A percentile compares a stretch with the other conserved stretches of the same genome.
These are phyloP conservation scores for Drosophila santomea DNA, from an alignment of 1,140 invertebrate species.

Conservation along the genomic window DNA sequence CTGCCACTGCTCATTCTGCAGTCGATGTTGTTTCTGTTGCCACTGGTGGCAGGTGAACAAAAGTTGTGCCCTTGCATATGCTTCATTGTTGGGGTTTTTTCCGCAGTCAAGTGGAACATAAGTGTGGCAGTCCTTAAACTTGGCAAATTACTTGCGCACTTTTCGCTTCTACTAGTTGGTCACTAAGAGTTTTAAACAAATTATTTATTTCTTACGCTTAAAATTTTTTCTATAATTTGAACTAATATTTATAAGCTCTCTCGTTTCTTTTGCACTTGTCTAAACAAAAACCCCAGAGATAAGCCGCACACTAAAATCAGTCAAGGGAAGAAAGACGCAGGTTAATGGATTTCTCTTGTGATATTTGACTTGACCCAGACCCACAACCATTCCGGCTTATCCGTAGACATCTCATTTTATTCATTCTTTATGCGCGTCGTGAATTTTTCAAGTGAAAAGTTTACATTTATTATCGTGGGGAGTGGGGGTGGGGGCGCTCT, in stretches of 20 bases:
- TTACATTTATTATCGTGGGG: conserved; percentile 75
- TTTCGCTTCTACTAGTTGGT: conserved; percentile 12
- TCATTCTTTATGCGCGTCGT: conserved; percentile 50
- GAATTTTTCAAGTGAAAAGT: conserved; percentile 74
- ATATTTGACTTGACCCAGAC: conserved; percentile 61
- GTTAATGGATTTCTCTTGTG: conserved; percentile 82
- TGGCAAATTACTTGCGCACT: conserved; percentile 26
- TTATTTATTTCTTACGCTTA: too few relatives aligned
- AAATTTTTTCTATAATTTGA: neutral
- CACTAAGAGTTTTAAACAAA: neutral
- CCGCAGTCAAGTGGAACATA: conserved; percentile 50
- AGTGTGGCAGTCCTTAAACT: conserved; percentile 65
- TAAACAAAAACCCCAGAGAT: conserved; percentile 29
- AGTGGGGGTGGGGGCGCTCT: neutral
- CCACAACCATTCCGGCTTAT: conserved; percentile 40
- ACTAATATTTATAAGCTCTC: conserved; percentile 6
- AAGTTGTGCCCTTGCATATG: conserved; percentile 69
- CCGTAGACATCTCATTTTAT: conserved; percentile 53
- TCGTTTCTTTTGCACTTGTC: neutral
- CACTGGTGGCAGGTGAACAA: conserved; percentile 66
- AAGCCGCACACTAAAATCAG: conserved; percentile 45
- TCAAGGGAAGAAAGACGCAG: conserved; percentile 53
- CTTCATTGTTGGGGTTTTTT: conserved; percentile 27
- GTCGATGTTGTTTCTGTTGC: conserved; percentile 27
- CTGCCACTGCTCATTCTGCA: conserved; percentile 10